Base-by-base conservation (phyloP, 2,888 invertebrate genomes). In the Aromia moschata region DNA sequence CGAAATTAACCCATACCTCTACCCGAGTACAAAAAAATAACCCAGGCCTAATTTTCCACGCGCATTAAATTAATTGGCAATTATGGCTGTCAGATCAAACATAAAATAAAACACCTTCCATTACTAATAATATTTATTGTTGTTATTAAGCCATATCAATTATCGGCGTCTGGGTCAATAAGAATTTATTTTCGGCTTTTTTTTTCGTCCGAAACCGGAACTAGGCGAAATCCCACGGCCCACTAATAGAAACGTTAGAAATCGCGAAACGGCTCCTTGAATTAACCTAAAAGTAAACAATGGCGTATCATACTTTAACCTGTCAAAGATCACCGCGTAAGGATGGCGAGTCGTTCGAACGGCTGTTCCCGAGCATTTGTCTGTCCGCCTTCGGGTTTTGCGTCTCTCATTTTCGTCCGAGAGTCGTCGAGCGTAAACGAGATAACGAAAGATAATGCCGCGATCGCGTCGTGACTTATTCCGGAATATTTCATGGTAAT, bases 161-260 rank as follows among this genome's bases (percentile, higher is more conserved):
- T 33, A 33, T 11, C 11, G n/a, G n/a, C 11, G 11, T 33, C 10
- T 38, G 40, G 41, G 40, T 56, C 5, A 38, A 56, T 47, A 56
- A 56, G 38, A 38, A 30, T 47, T 56, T 40, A 47, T 47, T 40
- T n/a, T 47, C 30, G 31, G 47, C 45, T 54, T 45, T 9, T 12
- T 53, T 57, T 53, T 63, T 62, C 58, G 44, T 47, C 45, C 20
- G 16, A 60, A 68, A 68, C 69, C 70, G 70, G 70, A 72, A 71
- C 71, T 53, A 54, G 62, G 61, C 61, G 60, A 56, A 65, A 63
- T 73, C 72, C 70, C 73, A 72, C 70, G 72, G 64, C 60, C 70
- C 61, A 72, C 71, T 72, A 71, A 72, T 72, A 70, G 69, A 69
- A 70, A 69, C 71, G 68, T 71, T 70, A 74, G 72, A 72, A 72